These are phyloP conservation scores for Sciurus niger DNA, from an alignment of 2,113 vertebrate genomes.

Conservation along the genomic window DNA sequence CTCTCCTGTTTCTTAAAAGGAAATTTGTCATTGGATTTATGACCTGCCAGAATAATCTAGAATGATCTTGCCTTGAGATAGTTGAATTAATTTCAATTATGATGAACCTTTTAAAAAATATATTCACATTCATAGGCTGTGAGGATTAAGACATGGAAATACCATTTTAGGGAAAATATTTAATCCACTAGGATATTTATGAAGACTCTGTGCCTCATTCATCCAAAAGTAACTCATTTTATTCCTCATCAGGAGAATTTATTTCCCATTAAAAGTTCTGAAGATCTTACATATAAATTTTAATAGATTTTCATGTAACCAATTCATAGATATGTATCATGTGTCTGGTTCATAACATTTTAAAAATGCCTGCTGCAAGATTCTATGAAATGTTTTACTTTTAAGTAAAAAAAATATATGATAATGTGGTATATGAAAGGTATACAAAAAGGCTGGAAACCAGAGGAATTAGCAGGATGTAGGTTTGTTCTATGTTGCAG, in stretches of 20 bases:
- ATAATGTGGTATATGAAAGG: too few species aligned
- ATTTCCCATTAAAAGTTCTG: not conserved
- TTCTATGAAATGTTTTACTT: not conserved
- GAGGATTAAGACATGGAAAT: not conserved
- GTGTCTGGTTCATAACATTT: not conserved
- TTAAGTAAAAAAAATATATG: not conserved
- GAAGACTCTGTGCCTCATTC: not conserved
- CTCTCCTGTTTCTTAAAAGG: too few species aligned
- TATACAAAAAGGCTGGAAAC: too few species aligned
- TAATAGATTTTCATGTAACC: not conserved
- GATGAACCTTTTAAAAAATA: not conserved
- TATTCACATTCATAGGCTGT: not conserved
- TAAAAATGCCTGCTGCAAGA: not conserved
- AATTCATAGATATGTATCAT: not conserved
- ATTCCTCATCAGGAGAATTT: not conserved
- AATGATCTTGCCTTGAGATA: not conserved
- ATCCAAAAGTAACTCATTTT: not conserved
- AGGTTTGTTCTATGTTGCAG: too few species aligned
- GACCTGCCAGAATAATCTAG: not conserved
- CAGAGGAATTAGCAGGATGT: too few species aligned
- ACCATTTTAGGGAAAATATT: not conserved
- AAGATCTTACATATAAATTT: not conserved
- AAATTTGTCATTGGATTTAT: too few species aligned
- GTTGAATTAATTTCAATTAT: not conserved
- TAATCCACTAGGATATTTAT: not conserved